phyloP scores from a whole-genome alignment of 2,113 vertebrate species.

The Mesembrinibis cayennensis region DNA sequence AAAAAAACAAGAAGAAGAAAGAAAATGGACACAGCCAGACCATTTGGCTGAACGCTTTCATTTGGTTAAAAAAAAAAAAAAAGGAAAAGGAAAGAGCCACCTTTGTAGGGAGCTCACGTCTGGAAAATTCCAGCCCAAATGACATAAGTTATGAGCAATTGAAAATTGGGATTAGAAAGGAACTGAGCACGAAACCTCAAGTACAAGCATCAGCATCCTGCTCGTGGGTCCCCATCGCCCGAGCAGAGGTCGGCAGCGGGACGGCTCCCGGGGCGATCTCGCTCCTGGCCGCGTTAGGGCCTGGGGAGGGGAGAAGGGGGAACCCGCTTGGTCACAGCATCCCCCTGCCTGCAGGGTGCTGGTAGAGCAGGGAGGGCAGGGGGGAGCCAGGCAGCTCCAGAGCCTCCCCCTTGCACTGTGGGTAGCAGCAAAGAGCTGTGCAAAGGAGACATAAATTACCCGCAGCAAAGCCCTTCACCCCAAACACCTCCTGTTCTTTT shows the following conservation, averaged over 20 bases:
- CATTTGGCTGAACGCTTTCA: slow-evolving; percentile 20
- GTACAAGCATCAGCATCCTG: neutral
- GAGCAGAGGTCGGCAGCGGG: accelerated
- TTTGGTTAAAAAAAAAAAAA: neutral
- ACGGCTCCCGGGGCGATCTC: accelerated
- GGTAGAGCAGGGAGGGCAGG: neutral
- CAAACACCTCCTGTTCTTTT: neutral
- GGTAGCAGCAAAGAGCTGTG: neutral
- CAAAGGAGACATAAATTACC: neutral
- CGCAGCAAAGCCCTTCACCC: neutral
- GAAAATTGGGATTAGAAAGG: slow-evolving; percentile 6
- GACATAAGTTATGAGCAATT: slow-evolving; percentile 41
- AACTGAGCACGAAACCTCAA: neutral
- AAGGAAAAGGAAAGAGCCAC: neutral
- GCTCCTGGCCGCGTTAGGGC: accelerated
- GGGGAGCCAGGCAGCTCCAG: neutral
- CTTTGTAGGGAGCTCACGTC: neutral
- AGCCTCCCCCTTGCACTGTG: neutral
- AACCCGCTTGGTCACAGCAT: neutral
- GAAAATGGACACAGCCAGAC: neutral
- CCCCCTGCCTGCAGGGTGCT: neutral
- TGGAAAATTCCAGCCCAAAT: slow-evolving; percentile 57
- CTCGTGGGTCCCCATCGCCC: neutral
- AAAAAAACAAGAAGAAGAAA: neutral
- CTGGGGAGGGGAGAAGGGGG: neutral